A percentile compares a stretch with the other conserved stretches of the same genome.
phyloP scores from a whole-genome alignment of 1,140 invertebrate genomes.

The Hypothenemus hampei region DNA sequence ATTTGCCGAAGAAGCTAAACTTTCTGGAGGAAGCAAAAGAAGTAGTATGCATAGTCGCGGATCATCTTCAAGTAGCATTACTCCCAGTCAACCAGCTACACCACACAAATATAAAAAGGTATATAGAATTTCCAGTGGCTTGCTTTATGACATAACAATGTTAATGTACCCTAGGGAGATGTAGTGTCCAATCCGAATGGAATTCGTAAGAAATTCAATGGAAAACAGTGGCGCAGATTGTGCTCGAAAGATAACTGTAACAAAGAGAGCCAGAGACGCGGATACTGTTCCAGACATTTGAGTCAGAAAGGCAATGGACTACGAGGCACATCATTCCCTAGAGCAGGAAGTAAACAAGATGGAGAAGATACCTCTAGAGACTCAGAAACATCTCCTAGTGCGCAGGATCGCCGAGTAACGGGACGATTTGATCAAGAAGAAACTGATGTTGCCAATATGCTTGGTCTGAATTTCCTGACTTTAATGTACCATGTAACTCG shows the following conservation, averaged over 20 bases:
- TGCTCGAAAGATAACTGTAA: conserved; percentile 92
- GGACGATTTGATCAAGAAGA: conserved; percentile 86
- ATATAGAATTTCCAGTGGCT: not conserved
- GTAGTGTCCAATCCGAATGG: conserved; percentile 94
- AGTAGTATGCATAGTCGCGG: conserved; percentile 87
- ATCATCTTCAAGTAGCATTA: conserved; percentile 82
- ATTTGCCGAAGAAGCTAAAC: conserved; percentile 62
- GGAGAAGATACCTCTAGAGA: conserved; percentile 87
- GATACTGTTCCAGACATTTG: conserved; percentile 94
- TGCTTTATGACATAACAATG: not conserved
- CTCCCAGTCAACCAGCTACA: conserved; percentile 79
- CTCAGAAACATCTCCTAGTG: conserved; percentile 82
- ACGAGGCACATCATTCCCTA: conserved; percentile 44
- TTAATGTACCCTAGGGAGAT: conserved; percentile 70
- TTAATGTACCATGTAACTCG: no score
- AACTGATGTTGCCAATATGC: conserved; percentile 94
- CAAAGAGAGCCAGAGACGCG: conserved; percentile 96
- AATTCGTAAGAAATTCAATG: conserved; percentile 98
- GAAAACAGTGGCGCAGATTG: conserved; percentile 96
- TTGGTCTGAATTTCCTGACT: conserved; percentile 59
- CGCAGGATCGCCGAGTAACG: conserved; percentile 61
- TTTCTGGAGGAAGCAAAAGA: conserved; percentile 74
- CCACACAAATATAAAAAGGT: conserved; percentile 94
- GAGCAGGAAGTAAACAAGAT: conserved; percentile 58
- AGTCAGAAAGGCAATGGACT: conserved; percentile 73